Evolutionary conservation across 1,140 invertebrate species (phyloP).

Genomic region (Triops cancriformis): DNA sequence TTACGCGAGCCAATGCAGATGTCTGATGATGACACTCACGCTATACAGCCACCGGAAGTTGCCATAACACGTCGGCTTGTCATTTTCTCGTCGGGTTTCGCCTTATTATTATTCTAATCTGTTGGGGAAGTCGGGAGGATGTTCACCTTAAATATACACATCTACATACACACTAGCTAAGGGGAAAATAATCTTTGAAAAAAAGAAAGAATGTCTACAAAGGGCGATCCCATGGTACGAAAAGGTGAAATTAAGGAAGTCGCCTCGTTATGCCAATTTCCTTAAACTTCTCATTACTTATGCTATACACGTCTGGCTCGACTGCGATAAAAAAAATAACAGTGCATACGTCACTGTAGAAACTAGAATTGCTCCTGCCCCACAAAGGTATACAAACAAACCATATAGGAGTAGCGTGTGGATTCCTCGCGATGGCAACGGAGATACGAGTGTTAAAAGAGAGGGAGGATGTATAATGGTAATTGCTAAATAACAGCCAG

Average conservation of each 20-base stretch:
- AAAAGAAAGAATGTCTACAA: not conserved
- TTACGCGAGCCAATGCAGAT: not conserved
- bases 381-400: not conserved
- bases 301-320: too few species aligned
- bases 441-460: slow-evolving; percentile 14
- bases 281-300: too few species aligned
- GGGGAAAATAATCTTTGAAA: not conserved
- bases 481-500: slow-evolving; percentile 10
- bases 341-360: too few species aligned
- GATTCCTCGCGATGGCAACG: not conserved
- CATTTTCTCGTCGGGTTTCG: not conserved
- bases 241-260: too few species aligned
- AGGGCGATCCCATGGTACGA: too few species aligned
- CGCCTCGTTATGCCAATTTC: too few species aligned
- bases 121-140: not conserved
- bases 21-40: slow-evolving; percentile 12
- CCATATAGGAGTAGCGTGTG: not conserved
- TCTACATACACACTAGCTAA: not conserved
- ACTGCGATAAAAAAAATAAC: too few species aligned
- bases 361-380: not conserved
- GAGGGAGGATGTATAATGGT: slow-evolving; percentile 5
- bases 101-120: slow-evolving; percentile 14
- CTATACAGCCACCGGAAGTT: not conserved
- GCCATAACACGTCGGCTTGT: not conserved
- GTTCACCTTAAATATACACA: not conserved